These are phyloP conservation scores for Aspidiotus rigidus DNA, from an alignment of 2,888 invertebrate species.

Conservation along the genomic window DNA sequence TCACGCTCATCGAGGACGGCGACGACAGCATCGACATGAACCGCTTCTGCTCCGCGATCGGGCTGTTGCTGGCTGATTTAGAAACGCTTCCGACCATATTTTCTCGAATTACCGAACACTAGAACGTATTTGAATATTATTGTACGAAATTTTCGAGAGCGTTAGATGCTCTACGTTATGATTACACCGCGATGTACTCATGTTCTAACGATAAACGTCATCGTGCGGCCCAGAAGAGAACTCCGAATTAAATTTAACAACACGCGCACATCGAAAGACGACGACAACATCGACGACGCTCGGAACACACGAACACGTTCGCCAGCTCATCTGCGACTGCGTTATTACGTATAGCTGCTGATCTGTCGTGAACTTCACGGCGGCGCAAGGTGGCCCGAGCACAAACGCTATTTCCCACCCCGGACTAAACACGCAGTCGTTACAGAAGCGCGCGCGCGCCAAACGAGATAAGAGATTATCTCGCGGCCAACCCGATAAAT, in stretches of 20 bases:
- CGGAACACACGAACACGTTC: constrained; percentile 12
- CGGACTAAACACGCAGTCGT: background rate
- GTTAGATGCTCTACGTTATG: background rate
- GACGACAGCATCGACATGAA: constrained; percentile 1
- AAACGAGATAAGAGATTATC: constrained; percentile 25
- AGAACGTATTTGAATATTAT: background rate
- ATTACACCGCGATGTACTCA: background rate
- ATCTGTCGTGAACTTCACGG: constrained; percentile 26
- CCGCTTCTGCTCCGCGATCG: constrained; percentile 19
- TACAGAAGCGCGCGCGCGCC: no score
- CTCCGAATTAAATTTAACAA: background rate
- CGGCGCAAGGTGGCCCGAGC: background rate
- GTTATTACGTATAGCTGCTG: background rate
- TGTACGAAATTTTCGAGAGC: no score
- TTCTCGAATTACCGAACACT: background rate
- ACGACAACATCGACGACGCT: background rate
- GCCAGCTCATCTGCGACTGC: constrained; percentile 28
- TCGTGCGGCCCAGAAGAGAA: background rate
- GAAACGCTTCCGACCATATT: constrained; percentile 5
- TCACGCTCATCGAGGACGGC: constrained; percentile 23
- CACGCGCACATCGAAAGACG: background rate
- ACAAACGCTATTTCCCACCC: constrained; percentile 1
- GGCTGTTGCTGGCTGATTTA: constrained; percentile 30
- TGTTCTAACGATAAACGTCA: no score
- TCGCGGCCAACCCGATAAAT: constrained; percentile 10